Conservation (phyloP, 1,140 invertebrate genomes). For the Atta cephalotes region DNA sequence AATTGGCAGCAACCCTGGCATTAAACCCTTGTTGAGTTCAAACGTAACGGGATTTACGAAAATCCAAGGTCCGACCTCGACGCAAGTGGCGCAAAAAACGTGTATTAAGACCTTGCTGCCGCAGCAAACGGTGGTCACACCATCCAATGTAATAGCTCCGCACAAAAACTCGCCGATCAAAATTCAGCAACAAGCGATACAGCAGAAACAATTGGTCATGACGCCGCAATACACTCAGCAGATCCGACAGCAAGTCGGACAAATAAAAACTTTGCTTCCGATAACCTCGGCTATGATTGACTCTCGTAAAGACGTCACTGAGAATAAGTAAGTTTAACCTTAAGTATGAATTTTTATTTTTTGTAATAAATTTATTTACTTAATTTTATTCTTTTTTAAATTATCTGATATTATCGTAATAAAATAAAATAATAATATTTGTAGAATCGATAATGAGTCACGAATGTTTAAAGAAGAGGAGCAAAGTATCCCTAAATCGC, state of each 20-base stretch:
- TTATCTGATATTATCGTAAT: constrained; percentile 8
- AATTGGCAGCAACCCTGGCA: constrained; percentile 23
- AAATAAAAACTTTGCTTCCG: constrained; percentile 80
- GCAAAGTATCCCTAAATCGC: constrained; percentile 71
- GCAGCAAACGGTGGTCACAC: constrained; percentile 68
- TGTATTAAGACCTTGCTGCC: constrained; percentile 78
- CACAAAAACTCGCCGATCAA: constrained; percentile 77
- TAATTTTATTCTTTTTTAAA: neutral
- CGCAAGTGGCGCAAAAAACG: constrained; percentile 68
- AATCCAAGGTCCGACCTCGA: constrained; percentile 45
- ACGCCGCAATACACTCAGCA: constrained; percentile 74
- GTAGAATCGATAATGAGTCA: constrained; percentile 77
- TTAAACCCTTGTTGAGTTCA: constrained; percentile 80
- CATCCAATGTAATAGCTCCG: constrained; percentile 64
- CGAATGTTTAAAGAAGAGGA: constrained; percentile 78
- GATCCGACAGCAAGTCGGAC: constrained; percentile 72
- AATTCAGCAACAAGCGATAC: constrained; percentile 77
- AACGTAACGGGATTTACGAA: constrained; percentile 77
- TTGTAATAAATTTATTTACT: neutral
- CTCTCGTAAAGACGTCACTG: constrained; percentile 70
- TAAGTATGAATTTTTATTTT: no score
- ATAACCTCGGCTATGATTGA: constrained; percentile 70
- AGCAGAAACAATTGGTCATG: constrained; percentile 79
- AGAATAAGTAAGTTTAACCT: constrained; percentile 75
- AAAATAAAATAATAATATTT: constrained; percentile 43